phyloP scores from a whole-genome alignment of 2,113 vertebrate genomes.

The Patagioenas fasciata region DNA sequence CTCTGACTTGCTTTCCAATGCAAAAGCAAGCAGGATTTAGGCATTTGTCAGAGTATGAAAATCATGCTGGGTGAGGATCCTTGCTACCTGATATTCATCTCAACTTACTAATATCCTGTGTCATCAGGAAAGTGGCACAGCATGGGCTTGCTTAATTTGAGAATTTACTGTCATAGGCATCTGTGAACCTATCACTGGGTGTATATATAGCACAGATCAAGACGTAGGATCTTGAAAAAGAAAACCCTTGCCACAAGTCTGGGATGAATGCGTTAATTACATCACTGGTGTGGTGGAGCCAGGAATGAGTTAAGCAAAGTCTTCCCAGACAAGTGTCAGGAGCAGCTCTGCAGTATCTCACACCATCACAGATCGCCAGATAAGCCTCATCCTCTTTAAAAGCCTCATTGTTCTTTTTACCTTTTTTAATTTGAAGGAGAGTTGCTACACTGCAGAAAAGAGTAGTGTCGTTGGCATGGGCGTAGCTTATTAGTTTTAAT shows the following conservation, averaged over 20 bases:
- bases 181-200: background rate
- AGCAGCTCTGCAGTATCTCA: slow-evolving; percentile 15
- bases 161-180: background rate
- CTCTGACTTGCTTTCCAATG: background rate
- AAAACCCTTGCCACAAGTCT: background rate
- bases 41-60: background rate
- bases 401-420: background rate
- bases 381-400: slow-evolving; percentile 27
- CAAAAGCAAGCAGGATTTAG: background rate
- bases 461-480: background rate
- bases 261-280: background rate
- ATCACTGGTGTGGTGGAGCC: background rate
- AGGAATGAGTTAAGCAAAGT: slow-evolving; percentile 1
- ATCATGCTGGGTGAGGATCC: background rate
- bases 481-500: slow-evolving; percentile 35
- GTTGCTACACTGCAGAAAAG: slow-evolving; percentile 23
- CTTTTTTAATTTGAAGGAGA: background rate
- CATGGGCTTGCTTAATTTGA: background rate
- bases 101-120: background rate
- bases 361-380: slow-evolving; percentile 35
- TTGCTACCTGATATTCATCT: background rate
- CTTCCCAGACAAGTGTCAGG: slow-evolving; percentile 29
- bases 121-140: background rate
- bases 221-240: background rate
- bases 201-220: background rate